phyloP scores from a whole-genome alignment of 2,113 vertebrate genomes.

The Mirounga angustirostris region DNA sequence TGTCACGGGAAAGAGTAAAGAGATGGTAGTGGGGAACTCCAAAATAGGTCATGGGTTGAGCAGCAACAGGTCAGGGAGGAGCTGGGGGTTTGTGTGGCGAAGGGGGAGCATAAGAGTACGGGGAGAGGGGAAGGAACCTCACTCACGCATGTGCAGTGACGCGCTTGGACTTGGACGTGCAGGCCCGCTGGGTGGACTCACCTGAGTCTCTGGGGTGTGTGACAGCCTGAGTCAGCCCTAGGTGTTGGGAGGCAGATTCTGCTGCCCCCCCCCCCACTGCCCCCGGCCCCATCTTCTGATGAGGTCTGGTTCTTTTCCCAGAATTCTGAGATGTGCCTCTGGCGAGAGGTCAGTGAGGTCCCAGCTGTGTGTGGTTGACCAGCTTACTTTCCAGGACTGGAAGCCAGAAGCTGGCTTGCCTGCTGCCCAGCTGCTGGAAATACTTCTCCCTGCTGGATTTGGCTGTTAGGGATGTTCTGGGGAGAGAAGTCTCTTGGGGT shows the following conservation, averaged over 20 bases:
- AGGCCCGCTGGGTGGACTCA: neutral
- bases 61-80: neutral
- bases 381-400: neutral
- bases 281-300: too few species aligned
- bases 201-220: neutral
- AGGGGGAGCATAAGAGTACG: neutral
- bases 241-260: neutral
- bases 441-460: neutral
- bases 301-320: neutral
- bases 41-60: neutral
- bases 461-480: neutral
- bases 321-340: neutral
- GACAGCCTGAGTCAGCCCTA: neutral
- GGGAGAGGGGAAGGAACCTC: neutral
- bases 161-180: neutral
- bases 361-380: neutral
- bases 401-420: neutral
- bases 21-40: neutral
- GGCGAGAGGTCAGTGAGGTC: neutral
- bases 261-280: neutral
- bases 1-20: neutral
- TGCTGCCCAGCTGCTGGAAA: neutral
- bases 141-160: fast-evolving
- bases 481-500: neutral
- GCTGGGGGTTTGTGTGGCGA: neutral